Evolutionary conservation across 2,888 invertebrate genomes (phyloP), one percentile per base, ranked within the genome.

Genomic region (Subacronicta megacephala): DNA sequence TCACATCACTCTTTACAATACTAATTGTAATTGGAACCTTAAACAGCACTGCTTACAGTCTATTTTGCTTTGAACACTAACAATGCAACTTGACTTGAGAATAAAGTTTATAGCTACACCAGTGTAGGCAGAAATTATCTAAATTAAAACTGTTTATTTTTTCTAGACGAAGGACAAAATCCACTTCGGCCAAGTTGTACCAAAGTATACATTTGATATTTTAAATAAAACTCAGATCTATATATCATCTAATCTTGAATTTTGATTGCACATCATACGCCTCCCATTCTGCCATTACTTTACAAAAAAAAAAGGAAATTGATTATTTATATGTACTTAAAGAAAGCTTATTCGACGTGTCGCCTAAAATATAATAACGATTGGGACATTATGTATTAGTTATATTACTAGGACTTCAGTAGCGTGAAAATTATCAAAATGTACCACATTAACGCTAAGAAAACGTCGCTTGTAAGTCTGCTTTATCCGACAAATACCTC

Each of bases 231-330:
- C 64, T 84, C 83, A 82, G 83, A 81, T 82, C 82, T 81, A 71
- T 66, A 63, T 51, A 66, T 56, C 52, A 64, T 57, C 54, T 62
- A 75, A 77, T 72, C 63, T 69, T 76, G 72, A 84, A 81, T 84
- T 86, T 84, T 61, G 75, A 91, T 90, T 90, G 89, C 90, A 90
- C 87, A 75, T 78, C 55, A 70, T 57, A 67, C 56, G 15, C 37
- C 57, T 53, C 38, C 33, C 61, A 72, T 73, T 77, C 81, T 83
- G 83, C 81, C 81, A 80, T 81, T 71, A 77, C 65, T 29, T 63
- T 72, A 71, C 51, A 63, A 71, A 70, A 72, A 61, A 71, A 62
- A 67, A 72, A 33, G 33, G 31, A 43, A 57, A 62, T 40, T 63
- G 62, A 75, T 63, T 71, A 77, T 72, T 67, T 49, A 58, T 65